phyloP scores from a whole-genome alignment of 2,888 invertebrate genomes.

The Amiota mariae region DNA sequence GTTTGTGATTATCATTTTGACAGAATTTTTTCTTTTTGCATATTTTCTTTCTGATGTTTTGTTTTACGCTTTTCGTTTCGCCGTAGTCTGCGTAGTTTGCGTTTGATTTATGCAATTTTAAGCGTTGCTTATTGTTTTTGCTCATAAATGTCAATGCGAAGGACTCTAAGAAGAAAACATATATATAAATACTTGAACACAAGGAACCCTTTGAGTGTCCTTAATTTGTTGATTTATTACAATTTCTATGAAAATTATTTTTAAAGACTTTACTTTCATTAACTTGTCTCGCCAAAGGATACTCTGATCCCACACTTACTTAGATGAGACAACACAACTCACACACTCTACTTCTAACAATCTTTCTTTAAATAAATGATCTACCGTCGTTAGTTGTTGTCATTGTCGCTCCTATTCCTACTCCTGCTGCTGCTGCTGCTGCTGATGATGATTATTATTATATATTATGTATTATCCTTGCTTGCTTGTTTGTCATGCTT shows the following conservation, averaged over 20 bases:
- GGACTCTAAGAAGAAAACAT: background rate
- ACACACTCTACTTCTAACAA: background rate
- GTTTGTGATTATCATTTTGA: slow-evolving; percentile 70
- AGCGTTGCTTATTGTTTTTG: slow-evolving; percentile 71
- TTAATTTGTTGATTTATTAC: slow-evolving; percentile 66
- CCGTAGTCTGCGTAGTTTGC: slow-evolving; percentile 8
- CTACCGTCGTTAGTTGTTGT: slow-evolving; percentile 18
- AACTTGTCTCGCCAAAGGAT: background rate
- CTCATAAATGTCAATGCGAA: slow-evolving; percentile 52
- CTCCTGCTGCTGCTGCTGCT: too few species aligned
- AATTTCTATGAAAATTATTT: slow-evolving; percentile 44
- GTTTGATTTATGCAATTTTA: slow-evolving; percentile 70
- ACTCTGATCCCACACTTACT: too few species aligned
- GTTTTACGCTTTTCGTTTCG: slow-evolving; percentile 47
- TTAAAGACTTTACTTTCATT: slow-evolving; percentile 17
- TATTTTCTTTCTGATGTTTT: slow-evolving; percentile 27
- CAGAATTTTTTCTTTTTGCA: slow-evolving; percentile 48
- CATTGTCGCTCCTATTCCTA: slow-evolving; percentile 31
- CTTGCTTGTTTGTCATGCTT: slow-evolving; percentile 61
- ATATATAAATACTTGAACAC: background rate
- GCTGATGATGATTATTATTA: slow-evolving; percentile 59
- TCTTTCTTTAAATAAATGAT: slow-evolving; percentile 23
- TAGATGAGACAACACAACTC: too few species aligned
- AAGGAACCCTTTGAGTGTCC: slow-evolving; percentile 29
- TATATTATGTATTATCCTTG: slow-evolving; percentile 28